Evolutionary conservation across 2,888 invertebrate genomes (phyloP).

Genomic region (Tetragonisca angustula): DNA sequence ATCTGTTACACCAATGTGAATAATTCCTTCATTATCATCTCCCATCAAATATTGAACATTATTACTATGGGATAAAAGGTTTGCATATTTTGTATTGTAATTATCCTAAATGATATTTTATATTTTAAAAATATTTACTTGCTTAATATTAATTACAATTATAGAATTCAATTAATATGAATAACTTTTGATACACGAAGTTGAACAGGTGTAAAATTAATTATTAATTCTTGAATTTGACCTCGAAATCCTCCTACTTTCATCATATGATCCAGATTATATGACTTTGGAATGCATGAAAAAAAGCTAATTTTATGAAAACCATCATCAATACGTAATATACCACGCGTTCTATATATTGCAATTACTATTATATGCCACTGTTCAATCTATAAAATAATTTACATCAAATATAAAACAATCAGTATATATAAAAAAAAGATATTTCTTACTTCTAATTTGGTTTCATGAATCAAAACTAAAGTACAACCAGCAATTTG

Average conservation of each 20-base stretch:
- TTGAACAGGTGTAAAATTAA: conserved; percentile 84
- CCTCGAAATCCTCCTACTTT: conserved; percentile 84
- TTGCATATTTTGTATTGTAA: conserved; percentile 49
- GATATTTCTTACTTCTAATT: conserved; percentile 50
- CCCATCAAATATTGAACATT: conserved; percentile 84
- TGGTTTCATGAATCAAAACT: conserved; percentile 48
- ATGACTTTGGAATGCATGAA: conserved; percentile 83
- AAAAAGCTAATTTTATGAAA: conserved; percentile 78
- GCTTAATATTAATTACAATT: not conserved
- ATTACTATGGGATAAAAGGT: conserved; percentile 79
- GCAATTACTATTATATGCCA: conserved; percentile 85
- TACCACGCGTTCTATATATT: conserved; percentile 82
- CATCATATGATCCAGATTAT: conserved; percentile 83
- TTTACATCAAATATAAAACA: not conserved
- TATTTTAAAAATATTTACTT: conserved; percentile 5
- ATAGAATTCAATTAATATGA: not conserved
- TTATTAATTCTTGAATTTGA: conserved; percentile 84
- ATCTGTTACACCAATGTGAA: conserved; percentile 81
- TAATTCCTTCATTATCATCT: conserved; percentile 83
- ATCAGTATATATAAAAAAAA: conserved; percentile 1
- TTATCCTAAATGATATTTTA: conserved; percentile 23
- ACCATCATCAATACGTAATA: conserved; percentile 84
- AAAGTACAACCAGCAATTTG: conserved; percentile 59
- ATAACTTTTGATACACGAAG: conserved; percentile 71
- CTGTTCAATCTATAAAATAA: conserved; percentile 77